A percentile compares a stretch with the other conserved stretches of the same genome.
Conservation (phyloP, 2,113 vertebrate genomes). For the Callocephalon fimbriatum region DNA sequence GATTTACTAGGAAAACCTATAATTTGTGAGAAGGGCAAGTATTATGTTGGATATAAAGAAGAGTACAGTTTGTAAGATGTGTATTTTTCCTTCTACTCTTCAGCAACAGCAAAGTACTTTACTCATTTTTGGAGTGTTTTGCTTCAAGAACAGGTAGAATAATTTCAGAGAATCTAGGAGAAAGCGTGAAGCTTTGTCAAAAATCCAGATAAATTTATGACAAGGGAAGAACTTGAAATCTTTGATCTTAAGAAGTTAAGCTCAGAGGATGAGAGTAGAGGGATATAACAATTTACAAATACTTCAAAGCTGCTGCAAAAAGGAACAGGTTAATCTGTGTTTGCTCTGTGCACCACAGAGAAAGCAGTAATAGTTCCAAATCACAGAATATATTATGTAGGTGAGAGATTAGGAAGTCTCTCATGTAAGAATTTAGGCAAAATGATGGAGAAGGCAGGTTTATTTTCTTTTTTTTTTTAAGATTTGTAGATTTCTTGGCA, state of each 20-base stretch:
- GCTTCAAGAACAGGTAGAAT: not conserved
- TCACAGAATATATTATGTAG: too few species aligned
- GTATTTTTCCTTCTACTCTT: not conserved
- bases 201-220: not conserved
- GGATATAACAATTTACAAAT: not conserved
- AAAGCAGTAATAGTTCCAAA: too few species aligned
- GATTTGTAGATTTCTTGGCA: too few species aligned
- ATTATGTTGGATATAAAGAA: not conserved
- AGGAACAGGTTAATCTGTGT: not conserved
- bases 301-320: not conserved
- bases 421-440: too few species aligned
- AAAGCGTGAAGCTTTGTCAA: not conserved
- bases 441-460: too few species aligned
- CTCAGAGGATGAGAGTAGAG: not conserved
- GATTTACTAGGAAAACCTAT: not conserved
- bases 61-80: not conserved
- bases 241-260: not conserved
- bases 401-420: too few species aligned
- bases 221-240: not conserved
- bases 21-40: not conserved
- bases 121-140: not conserved
- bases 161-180: not conserved
- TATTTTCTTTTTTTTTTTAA: too few species aligned
- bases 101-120: not conserved
- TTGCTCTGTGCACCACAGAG: not conserved